Evolutionary conservation across 2,113 vertebrate genomes (phyloP).

Genomic region (Choloepus hoffmanni): DNA sequence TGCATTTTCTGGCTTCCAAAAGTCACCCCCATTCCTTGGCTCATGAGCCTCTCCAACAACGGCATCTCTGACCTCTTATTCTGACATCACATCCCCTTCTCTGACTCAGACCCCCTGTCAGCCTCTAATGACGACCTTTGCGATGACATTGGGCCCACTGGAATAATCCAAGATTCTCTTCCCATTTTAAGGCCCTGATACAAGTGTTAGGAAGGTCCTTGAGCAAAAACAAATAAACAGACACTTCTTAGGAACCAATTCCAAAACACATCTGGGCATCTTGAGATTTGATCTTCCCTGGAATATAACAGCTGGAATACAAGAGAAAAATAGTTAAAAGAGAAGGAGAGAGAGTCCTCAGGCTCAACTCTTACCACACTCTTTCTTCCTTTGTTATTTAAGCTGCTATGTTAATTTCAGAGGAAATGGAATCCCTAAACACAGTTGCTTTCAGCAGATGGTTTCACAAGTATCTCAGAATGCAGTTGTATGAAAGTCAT

Average conservation of each 20-base stretch:
- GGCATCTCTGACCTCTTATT: rapidly evolving
- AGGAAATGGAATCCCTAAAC: not conserved
- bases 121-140: rapidly evolving
- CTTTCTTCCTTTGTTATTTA: not conserved
- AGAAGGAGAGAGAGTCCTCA: not conserved
- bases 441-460: not conserved
- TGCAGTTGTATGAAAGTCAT: not conserved
- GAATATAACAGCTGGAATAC: too few relatives aligned
- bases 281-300: not conserved
- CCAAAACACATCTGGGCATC: too few relatives aligned
- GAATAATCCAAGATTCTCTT: too few relatives aligned
- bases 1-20: not conserved
- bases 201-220: not conserved
- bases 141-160: rapidly evolving
- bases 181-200: too few relatives aligned
- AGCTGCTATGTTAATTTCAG: not conserved
- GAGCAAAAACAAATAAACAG: not conserved
- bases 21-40: rapidly evolving
- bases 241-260: not conserved
- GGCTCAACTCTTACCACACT: not conserved
- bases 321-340: not conserved
- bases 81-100: rapidly evolving
- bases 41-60: too few relatives aligned
- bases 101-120: too few relatives aligned
- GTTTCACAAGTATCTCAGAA: not conserved